Conservation (phyloP, 1,140 invertebrate species). For the Drosophila erecta region DNA sequence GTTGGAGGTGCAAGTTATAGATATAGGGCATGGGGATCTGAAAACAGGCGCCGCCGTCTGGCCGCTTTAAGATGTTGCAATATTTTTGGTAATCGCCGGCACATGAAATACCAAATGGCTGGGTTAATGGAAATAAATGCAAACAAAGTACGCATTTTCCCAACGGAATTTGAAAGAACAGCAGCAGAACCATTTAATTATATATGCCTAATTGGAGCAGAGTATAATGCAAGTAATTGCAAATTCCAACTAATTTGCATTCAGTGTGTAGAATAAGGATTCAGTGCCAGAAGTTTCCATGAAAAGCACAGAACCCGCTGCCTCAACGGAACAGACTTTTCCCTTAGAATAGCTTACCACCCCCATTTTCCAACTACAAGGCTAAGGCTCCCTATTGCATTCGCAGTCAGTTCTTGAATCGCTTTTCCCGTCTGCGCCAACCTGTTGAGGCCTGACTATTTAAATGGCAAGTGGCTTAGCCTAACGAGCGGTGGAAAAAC, state of each 20-base stretch:
- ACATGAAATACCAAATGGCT: conserved; percentile 11
- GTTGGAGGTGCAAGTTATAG: conserved; percentile 1
- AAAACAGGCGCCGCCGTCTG: conserved; percentile 28
- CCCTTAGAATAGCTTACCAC: background rate
- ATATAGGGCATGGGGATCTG: conserved; percentile 5
- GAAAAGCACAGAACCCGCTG: no score
- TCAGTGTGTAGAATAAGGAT: no score
- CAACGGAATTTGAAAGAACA: background rate
- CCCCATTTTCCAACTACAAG: background rate
- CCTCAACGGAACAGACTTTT: no score
- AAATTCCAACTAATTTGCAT: background rate
- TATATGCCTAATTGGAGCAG: background rate
- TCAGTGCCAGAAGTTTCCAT: background rate
- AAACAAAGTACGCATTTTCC: background rate
- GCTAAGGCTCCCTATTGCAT: conserved; percentile 19
- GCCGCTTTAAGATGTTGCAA: conserved; percentile 28
- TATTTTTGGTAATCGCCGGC: conserved; percentile 16
- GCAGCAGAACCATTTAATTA: background rate
- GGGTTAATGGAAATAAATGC: background rate
- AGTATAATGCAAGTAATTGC: background rate
- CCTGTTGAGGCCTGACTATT: conserved; percentile 39
- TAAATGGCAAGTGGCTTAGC: conserved; percentile 46
- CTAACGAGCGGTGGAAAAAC: conserved; percentile 1
- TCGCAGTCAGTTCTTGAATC: conserved; percentile 4
- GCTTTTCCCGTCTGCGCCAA: background rate